phyloP scores from a whole-genome alignment of 2,113 vertebrate genomes.

The Zapornia atra region DNA sequence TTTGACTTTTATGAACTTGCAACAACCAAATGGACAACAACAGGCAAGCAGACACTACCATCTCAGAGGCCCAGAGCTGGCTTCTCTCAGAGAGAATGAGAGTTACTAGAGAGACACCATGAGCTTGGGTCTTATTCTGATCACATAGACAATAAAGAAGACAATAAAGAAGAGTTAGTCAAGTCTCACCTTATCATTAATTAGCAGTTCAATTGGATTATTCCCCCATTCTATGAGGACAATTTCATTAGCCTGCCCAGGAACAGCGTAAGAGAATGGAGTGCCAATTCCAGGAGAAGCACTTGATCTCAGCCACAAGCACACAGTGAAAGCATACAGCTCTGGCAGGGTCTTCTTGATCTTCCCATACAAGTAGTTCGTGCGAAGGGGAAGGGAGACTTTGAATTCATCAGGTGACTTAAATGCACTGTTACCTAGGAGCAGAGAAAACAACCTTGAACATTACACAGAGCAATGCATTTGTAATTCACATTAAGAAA shows the following conservation, averaged over 20 bases:
- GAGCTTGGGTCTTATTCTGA: neutral
- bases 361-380: conserved; percentile 95
- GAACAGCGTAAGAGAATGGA: conserved; percentile 94
- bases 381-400: conserved; percentile 92
- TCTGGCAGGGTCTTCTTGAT: conserved; percentile 96
- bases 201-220: conserved; percentile 94
- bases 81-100: neutral
- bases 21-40: neutral
- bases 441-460: neutral
- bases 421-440: conserved; percentile 89
- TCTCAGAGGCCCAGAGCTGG: neutral
- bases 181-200: conserved; percentile 92
- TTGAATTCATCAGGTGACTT: conserved; percentile 97
- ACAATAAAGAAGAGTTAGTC: neutral
- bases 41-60: neutral
- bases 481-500: neutral
- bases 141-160: fast-evolving
- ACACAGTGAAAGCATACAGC: conserved; percentile 95
- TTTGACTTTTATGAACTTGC: neutral
- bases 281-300: conserved; percentile 94
- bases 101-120: neutral
- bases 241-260: conserved; percentile 96
- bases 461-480: neutral
- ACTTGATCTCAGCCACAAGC: conserved; percentile 95
- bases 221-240: conserved; percentile 98